A percentile compares a stretch with the other conserved stretches of the same genome.
Conservation (phyloP, 2,113 vertebrate genomes). For the Syrrhaptes paradoxus region DNA sequence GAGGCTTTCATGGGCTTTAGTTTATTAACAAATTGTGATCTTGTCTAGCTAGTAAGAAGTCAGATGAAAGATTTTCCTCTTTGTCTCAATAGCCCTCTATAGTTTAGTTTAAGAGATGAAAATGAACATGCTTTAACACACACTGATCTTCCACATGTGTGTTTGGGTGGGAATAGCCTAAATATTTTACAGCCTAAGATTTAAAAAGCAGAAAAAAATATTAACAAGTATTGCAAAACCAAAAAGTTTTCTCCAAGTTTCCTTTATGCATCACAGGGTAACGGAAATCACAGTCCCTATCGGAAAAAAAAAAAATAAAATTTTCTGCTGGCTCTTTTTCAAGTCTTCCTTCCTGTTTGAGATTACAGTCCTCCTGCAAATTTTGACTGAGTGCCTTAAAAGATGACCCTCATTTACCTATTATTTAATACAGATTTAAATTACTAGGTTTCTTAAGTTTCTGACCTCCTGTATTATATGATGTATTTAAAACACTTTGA, state of each 20-base stretch:
- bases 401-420: neutral
- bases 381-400: neutral
- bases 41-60: neutral
- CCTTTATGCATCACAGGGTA: neutral
- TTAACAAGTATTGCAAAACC: fast-evolving
- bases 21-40: neutral
- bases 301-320: neutral
- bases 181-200: neutral
- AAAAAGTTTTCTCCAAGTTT: neutral
- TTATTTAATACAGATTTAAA: slow-evolving; percentile 40
- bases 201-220: neutral
- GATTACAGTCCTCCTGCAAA: neutral
- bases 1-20: neutral
- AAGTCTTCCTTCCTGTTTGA: neutral
- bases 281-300: neutral
- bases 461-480: slow-evolving; percentile 29
- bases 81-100: neutral
- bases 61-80: neutral
- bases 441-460: slow-evolving; percentile 33
- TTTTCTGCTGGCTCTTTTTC: neutral
- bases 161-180: neutral
- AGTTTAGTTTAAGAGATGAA: neutral
- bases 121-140: neutral
- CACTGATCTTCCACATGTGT: fast-evolving
- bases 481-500: slow-evolving; percentile 41